A percentile compares a stretch with the other conserved stretches of the same genome.
Conservation (phyloP, 2,113 vertebrate species). For the Amazona vittata region DNA sequence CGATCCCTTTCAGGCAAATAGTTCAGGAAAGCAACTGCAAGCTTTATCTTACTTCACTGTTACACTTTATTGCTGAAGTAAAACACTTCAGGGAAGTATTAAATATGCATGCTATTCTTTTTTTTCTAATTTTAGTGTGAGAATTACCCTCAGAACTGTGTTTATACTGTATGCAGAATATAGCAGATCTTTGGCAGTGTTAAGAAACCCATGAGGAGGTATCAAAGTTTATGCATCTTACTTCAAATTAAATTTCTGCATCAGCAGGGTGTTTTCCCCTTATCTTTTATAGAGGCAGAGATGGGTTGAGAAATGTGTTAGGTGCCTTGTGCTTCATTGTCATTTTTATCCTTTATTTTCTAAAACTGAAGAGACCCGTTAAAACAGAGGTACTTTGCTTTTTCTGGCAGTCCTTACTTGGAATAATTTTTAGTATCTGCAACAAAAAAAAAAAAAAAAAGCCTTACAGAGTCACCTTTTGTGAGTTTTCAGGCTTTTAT, state of each 20-base stretch:
- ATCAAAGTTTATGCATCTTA: slow-evolving; percentile 51
- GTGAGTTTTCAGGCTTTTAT: not conserved
- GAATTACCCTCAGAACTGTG: slow-evolving; percentile 50
- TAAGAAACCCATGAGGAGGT: slow-evolving; percentile 22
- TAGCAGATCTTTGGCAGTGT: not conserved
- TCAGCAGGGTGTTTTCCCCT: slow-evolving; percentile 20
- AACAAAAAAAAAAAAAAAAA: not conserved
- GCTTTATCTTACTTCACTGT: slow-evolving; percentile 1
- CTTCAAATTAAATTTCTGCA: slow-evolving; percentile 46
- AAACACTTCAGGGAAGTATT: slow-evolving; percentile 50
- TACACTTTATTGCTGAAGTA: slow-evolving; percentile 47
- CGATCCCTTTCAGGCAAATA: slow-evolving; percentile 17
- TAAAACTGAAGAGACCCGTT: not conserved
- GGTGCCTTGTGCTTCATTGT: not conserved
- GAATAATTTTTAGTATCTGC: not conserved
- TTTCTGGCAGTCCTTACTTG: not conserved
- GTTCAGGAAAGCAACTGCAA: slow-evolving; percentile 43
- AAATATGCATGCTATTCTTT: slow-evolving; percentile 43
- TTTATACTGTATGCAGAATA: slow-evolving; percentile 47
- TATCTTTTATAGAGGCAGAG: slow-evolving; percentile 28
- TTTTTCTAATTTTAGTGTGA: slow-evolving; percentile 48
- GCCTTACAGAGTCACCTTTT: not conserved
- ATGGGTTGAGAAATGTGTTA: slow-evolving; percentile 10
- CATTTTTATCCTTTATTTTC: not conserved
- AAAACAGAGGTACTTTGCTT: not conserved